Evolutionary conservation across 1,140 invertebrate genomes (phyloP).

Genomic region (Heliconius eleuchia): DNA sequence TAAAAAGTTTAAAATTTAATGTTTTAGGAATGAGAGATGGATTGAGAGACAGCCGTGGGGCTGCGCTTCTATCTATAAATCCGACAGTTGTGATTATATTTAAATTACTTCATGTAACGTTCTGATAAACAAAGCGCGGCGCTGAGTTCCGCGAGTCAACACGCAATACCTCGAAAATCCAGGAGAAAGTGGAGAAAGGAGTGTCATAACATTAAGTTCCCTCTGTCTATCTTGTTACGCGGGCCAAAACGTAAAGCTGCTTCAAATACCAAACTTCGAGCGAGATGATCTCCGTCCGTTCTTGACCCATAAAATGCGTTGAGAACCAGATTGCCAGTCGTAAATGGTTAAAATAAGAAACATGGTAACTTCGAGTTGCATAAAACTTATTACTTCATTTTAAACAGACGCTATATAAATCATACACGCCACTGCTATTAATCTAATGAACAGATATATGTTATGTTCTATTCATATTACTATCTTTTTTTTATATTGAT

Average conservation of each 20-base stretch:
- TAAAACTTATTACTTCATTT: constrained; percentile 13
- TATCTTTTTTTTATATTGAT: background rate
- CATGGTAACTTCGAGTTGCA: background rate
- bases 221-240: no score
- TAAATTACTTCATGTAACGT: no score
- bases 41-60: no score
- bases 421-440: background rate
- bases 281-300: constrained; percentile 24
- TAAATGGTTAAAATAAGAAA: constrained; percentile 34
- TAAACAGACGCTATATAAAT: constrained; percentile 14
- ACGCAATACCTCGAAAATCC: no score
- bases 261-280: no score
- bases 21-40: background rate
- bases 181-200: no score
- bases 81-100: no score
- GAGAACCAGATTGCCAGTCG: constrained; percentile 38
- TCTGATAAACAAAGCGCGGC: no score
- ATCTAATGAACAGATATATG: background rate
- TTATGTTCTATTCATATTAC: background rate
- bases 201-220: no score
- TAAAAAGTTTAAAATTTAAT: background rate
- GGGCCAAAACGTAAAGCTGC: no score
- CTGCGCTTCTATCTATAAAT: no score
- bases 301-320: constrained; percentile 39
- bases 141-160: no score